phyloP scores from a whole-genome alignment of 2,797 vertebrate species.

The Xiphophorus birchmanni region DNA sequence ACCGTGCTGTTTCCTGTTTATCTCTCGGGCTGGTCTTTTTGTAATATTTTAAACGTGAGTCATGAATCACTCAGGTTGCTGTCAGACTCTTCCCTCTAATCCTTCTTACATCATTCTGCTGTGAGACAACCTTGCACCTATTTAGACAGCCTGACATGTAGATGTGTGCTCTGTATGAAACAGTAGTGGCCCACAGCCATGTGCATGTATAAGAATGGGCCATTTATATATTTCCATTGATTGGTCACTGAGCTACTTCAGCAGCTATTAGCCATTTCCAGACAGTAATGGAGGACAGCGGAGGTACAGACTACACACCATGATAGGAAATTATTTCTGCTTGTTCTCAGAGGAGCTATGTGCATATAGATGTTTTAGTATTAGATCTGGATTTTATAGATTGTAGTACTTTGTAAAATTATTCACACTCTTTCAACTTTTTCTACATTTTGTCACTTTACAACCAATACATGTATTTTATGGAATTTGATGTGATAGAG shows the following conservation, averaged over 20 bases:
- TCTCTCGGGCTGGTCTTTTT: slow-evolving; percentile 58
- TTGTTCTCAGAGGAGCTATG: slow-evolving; percentile 3
- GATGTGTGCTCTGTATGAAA: fast-evolving
- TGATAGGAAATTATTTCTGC: slow-evolving; percentile 21
- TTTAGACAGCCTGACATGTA: slow-evolving; percentile 9
- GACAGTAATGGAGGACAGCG: slow-evolving; percentile 40
- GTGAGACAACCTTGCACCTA: slow-evolving; percentile 29
- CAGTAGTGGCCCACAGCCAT: background rate
- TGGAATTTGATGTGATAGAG: background rate
- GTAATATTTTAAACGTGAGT: slow-evolving; percentile 49
- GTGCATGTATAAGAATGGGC: slow-evolving; percentile 13
- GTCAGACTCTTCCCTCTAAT: slow-evolving; percentile 36
- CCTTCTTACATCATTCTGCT: slow-evolving; percentile 34
- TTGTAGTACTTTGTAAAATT: background rate
- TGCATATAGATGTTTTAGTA: slow-evolving; percentile 17
- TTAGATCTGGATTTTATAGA: background rate
- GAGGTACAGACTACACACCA: slow-evolving; percentile 42
- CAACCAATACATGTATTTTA: background rate
- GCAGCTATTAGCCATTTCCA: slow-evolving; percentile 52
- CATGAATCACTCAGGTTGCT: slow-evolving; percentile 50
- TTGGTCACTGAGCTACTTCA: slow-evolving; percentile 23
- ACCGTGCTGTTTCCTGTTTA: slow-evolving; percentile 39
- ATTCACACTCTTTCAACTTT: background rate
- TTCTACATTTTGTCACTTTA: background rate
- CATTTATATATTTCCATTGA: slow-evolving; percentile 28